Evolutionary conservation across 2,113 vertebrate species (phyloP), one percentile per base, ranked within the genome.

Genomic region (Colossoma macropomum): DNA sequence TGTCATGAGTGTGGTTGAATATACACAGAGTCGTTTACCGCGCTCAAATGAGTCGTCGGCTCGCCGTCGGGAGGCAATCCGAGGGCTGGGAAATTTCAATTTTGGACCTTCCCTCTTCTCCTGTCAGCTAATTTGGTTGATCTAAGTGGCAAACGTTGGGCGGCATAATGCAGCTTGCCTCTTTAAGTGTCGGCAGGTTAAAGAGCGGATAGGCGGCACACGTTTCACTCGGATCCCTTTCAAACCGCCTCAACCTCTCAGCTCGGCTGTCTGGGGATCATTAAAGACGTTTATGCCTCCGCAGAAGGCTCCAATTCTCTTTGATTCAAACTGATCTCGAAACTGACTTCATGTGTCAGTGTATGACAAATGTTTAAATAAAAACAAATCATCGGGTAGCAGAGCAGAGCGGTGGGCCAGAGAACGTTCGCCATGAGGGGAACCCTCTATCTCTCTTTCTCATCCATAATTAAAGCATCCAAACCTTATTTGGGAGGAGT

Each of bases 1-100:
- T 90, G 89, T 92, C 91, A 91, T 85, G 50, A 38, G 73, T 76
- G 72, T 84, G 85, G 87, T 27, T 89, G 89, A 91, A 89, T 86
- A 86, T 79, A 89, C 83, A 85, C 89, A 89, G 89, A 75, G 84
- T 70, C 45, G 75, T 85, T 87, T 86, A 79, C 79, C 45, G 84
- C 73, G 86, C 54, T 86, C 48, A 90, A 90, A 85, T 81, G 62
- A 78, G 88, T 84, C 76, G 88, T 85, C 74, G 75, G 88, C 65
- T 9, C 12, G 65, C n/a, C 69, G 68, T 1, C 56, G 62, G 28
- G 81, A 87, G 66, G 83, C 84, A 82, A 86, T 87, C 88, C 86
- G 71, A 84, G 70, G 54, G 27, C n/a, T 68, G 85, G 68, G 54
- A 62, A 71, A 75, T 88, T 87, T 87, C 72, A 41, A 86, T 88